These are phyloP conservation scores for Piscicola geometra DNA, from an alignment of 2,888 invertebrate species.

Conservation along the genomic window DNA sequence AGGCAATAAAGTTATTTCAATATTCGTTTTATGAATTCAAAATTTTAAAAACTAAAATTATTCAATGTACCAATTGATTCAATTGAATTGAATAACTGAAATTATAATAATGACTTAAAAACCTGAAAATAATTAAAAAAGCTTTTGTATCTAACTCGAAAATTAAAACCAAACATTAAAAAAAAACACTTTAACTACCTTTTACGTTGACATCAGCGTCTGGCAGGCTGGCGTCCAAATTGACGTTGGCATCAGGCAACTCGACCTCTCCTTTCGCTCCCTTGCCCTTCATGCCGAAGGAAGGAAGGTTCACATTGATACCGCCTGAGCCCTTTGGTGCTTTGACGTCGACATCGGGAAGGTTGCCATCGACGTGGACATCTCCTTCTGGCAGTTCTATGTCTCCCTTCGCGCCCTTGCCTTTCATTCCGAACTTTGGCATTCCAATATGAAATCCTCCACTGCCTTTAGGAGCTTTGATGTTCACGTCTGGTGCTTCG, in stretches of 20 bases:
- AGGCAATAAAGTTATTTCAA: no score
- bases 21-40: no score
- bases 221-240: slow-evolving; percentile 30
- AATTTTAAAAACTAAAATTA: no score
- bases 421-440: slow-evolving; percentile 19
- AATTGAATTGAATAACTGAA: no score
- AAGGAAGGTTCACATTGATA: slow-evolving; percentile 14
- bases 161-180: no score
- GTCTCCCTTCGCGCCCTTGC: slow-evolving; percentile 21
- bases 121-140: no score
- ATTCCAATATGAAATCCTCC: slow-evolving; percentile 27
- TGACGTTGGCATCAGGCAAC: slow-evolving; percentile 11
- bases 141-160: no score
- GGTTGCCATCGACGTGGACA: slow-evolving; percentile 18
- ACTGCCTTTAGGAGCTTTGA: slow-evolving; percentile 9
- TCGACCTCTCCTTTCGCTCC: slow-evolving; percentile 24
- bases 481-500: slow-evolving; percentile 23
- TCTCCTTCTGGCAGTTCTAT: slow-evolving; percentile 22
- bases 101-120: no score
- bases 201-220: slow-evolving; percentile 29
- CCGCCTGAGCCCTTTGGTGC: slow-evolving; percentile 23
- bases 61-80: no score
- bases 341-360: slow-evolving; percentile 21
- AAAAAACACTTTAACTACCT: slow-evolving; percentile 6
- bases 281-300: slow-evolving; percentile 31